Percentiles rank a stretch among this genome's conserved stretches.
These are phyloP conservation scores for Scelioninae gen. 2 DNA, from an alignment of 2,888 invertebrate species.

Conservation along the genomic window DNA sequence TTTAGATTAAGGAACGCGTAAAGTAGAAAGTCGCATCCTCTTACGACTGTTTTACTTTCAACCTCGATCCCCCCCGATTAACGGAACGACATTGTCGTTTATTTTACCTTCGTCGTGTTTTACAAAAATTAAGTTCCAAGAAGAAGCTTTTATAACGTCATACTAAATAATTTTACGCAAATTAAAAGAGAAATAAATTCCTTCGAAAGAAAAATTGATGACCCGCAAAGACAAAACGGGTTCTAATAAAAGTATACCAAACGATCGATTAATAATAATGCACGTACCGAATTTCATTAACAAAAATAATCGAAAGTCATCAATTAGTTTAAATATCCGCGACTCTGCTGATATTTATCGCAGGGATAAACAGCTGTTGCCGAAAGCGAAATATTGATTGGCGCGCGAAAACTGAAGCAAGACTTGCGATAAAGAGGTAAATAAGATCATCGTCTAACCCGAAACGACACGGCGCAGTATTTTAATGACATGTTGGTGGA, in stretches of 20 bases:
- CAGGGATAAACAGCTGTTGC: not conserved
- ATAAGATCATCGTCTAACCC: constrained; percentile 42
- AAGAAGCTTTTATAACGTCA: no score
- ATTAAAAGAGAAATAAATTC: no score
- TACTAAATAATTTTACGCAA: no score
- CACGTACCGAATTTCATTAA: no score
- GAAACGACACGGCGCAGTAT: constrained; percentile 26
- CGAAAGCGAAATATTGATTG: constrained; percentile 14
- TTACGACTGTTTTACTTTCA: constrained; percentile 39
- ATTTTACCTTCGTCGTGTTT: constrained; percentile 16
- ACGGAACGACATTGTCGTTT: constrained; percentile 19
- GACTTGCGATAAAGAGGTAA: constrained; percentile 19
- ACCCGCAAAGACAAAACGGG: no score
- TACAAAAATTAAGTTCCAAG: no score
- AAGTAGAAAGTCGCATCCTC: constrained; percentile 49
- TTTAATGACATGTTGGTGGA: constrained; percentile 47
- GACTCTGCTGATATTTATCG: no score
- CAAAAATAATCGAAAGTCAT: no score
- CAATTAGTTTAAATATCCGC: no score
- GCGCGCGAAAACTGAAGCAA: constrained; percentile 14
- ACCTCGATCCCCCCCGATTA: constrained; percentile 19
- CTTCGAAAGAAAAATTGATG: no score
- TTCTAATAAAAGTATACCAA: no score
- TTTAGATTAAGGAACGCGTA: constrained; percentile 31
- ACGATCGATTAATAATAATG: no score